Conservation (phyloP, 2,113 vertebrate species). For the Otus sunia region DNA sequence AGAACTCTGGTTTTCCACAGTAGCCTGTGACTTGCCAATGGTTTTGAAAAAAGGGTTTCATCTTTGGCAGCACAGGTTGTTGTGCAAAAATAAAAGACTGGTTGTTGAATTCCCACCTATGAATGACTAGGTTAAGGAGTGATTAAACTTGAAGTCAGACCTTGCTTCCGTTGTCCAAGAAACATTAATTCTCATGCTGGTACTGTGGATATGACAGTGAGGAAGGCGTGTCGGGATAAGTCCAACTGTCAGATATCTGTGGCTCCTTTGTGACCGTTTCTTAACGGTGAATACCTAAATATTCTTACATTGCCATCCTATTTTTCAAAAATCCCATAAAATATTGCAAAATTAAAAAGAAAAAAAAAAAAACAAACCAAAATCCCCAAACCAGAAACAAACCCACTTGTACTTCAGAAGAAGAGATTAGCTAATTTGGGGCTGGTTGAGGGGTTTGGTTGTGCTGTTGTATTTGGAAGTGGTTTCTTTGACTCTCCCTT, state of each 20-base stretch:
- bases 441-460: not conserved
- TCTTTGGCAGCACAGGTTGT: not conserved
- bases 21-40: not conserved
- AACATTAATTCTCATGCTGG: not conserved
- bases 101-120: not conserved
- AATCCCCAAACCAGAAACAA: not conserved
- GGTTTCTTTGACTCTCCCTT: not conserved
- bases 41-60: not conserved
- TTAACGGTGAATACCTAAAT: not conserved
- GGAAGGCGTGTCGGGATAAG: not conserved
- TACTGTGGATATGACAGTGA: not conserved
- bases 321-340: not conserved
- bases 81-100: not conserved
- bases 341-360: not conserved
- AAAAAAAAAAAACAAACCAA: too few relatives aligned
- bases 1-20: not conserved
- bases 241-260: not conserved
- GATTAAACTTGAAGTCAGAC: not conserved
- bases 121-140: not conserved
- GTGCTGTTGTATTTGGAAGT: fast-evolving
- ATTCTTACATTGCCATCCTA: not conserved
- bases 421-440: not conserved
- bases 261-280: not conserved
- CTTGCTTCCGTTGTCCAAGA: not conserved
- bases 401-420: not conserved